phyloP scores from a whole-genome alignment of 2,888 invertebrate species.

The Pomacea canaliculata region DNA sequence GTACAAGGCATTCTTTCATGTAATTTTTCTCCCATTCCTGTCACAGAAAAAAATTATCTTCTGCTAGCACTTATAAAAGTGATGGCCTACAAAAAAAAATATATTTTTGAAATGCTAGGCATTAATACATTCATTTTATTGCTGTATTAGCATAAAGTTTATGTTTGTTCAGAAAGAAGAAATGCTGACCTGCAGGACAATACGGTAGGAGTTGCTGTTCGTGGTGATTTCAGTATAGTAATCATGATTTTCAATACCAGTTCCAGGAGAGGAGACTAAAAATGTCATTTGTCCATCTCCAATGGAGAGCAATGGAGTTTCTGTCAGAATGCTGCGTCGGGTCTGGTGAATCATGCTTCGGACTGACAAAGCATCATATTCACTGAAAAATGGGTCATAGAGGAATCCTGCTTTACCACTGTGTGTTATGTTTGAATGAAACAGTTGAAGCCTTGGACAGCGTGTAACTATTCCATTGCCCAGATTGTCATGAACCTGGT shows the following conservation, averaged over 20 bases:
- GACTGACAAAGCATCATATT: constrained; percentile 63
- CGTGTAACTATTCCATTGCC: constrained; percentile 88
- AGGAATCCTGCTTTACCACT: constrained; percentile 90
- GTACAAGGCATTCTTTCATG: too few relatives aligned
- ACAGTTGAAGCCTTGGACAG: constrained; percentile 75
- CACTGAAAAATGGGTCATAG: constrained; percentile 88
- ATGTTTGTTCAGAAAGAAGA: neutral
- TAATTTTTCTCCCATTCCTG: too few relatives aligned
- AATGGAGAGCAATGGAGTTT: constrained; percentile 27
- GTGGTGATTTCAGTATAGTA: constrained; percentile 46
- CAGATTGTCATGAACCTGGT: constrained; percentile 56
- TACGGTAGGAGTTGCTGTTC: constrained; percentile 30
- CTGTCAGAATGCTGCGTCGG: constrained; percentile 39
- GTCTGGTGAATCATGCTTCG: constrained; percentile 56
- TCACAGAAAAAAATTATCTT: too few relatives aligned
- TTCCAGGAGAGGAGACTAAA: constrained; percentile 46
- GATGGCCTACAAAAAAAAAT: too few relatives aligned
- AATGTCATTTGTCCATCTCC: constrained; percentile 48
- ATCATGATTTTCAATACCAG: constrained; percentile 32
- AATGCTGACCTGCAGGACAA: constrained; percentile 43
- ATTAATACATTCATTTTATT: too few relatives aligned
- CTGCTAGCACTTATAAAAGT: too few relatives aligned
- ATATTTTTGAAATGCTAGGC: too few relatives aligned
- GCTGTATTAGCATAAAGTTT: too few relatives aligned
- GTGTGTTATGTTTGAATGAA: constrained; percentile 82